Evolutionary conservation across 1,140 invertebrate genomes (phyloP).

Genomic region (Vollenhovia emeryi): DNA sequence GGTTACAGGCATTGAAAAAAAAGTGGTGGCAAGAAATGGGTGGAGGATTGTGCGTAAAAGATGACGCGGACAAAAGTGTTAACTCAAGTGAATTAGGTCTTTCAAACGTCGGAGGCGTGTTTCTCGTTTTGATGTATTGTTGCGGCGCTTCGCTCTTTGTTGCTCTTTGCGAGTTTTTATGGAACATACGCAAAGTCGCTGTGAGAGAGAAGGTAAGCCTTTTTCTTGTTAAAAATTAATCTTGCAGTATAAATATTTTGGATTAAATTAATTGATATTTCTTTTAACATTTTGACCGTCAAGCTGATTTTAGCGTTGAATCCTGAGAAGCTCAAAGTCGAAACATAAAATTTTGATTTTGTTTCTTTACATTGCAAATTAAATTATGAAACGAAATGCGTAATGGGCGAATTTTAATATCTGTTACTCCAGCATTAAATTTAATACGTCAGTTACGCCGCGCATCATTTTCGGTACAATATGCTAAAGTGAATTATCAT

Average conservation of each 20-base stretch:
- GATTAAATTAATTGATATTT: neutral
- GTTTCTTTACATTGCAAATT: neutral
- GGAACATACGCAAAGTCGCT: slow-evolving; percentile 92
- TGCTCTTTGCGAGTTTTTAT: slow-evolving; percentile 92
- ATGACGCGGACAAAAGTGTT: slow-evolving; percentile 25
- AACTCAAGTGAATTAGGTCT: slow-evolving; percentile 88
- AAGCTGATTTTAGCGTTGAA: no score
- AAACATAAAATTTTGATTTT: neutral
- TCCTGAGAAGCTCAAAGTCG: no score
- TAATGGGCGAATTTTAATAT: neutral
- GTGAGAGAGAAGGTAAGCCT: slow-evolving; percentile 89
- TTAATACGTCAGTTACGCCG: neutral
- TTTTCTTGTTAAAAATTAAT: no score
- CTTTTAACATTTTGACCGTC: neutral
- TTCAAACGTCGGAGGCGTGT: slow-evolving; percentile 95
- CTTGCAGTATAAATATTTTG: no score
- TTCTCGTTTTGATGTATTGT: slow-evolving; percentile 92
- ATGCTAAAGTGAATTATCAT: neutral
- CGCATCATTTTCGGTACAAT: neutral
- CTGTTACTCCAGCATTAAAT: neutral
- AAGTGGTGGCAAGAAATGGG: slow-evolving; percentile 93
- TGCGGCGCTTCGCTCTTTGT: slow-evolving; percentile 88
- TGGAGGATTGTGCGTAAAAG: slow-evolving; percentile 75
- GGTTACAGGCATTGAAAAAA: slow-evolving; percentile 91
- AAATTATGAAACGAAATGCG: neutral